phyloP scores from a whole-genome alignment of 2,797 vertebrate genomes.

The Tapirus indicus region DNA sequence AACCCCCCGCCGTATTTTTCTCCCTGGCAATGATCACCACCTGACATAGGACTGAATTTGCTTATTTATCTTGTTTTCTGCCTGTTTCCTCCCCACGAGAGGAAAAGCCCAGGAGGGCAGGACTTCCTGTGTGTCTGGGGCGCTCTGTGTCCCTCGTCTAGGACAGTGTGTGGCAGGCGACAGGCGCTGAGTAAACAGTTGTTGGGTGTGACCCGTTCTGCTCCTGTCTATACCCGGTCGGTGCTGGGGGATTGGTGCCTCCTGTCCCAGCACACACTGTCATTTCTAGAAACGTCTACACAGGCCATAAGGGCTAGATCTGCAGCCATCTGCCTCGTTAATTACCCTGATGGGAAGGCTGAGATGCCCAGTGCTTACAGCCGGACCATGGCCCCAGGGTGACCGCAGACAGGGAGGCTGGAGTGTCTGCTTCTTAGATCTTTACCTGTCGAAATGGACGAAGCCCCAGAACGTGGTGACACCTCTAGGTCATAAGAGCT shows the following conservation, averaged over 20 bases:
- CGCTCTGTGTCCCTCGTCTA: not conserved
- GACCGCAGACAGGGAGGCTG: not conserved
- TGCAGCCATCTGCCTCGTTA: not conserved
- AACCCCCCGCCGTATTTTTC: too few species aligned
- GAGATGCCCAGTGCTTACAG: not conserved
- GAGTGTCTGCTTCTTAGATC: not conserved
- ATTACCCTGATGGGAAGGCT: not conserved
- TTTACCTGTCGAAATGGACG: not conserved
- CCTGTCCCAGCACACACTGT: not conserved
- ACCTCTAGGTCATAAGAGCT: not conserved
- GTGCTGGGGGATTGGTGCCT: not conserved
- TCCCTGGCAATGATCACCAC: too few species aligned
- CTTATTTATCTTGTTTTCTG: not conserved
- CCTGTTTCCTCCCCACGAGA: not conserved
- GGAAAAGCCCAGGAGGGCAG: too few species aligned
- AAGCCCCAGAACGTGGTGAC: not conserved
- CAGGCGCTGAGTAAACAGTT: not conserved
- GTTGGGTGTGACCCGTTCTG: not conserved
- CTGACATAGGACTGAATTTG: not conserved
- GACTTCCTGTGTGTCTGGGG: not conserved
- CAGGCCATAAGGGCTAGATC: not conserved
- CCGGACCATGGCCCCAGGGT: not conserved
- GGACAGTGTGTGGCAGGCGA: rapidly evolving
- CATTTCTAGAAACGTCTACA: not conserved
- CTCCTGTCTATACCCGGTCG: not conserved